Conservation (phyloP, 2,888 invertebrate genomes). For the Phaedon cochleariae region DNA sequence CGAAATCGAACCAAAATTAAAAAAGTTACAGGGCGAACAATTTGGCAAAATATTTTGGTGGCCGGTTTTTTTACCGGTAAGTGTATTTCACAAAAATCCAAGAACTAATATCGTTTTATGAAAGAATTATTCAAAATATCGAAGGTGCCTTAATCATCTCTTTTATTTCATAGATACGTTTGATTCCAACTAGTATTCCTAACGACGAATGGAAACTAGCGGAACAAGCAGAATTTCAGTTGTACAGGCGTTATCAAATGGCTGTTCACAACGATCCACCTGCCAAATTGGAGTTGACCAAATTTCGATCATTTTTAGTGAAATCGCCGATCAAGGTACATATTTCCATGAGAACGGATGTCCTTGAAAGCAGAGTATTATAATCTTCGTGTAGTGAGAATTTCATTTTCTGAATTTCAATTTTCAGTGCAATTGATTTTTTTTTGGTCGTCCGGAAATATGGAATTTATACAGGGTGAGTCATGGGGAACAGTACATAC, state of each 20-base stretch:
- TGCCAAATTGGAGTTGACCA: conserved; percentile 74
- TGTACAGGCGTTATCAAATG: conserved; percentile 86
- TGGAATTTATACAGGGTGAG: too few relatives aligned
- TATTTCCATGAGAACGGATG: not conserved
- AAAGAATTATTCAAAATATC: too few relatives aligned
- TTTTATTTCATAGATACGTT: conserved; percentile 69
- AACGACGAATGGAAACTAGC: conserved; percentile 66
- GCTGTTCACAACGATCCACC: conserved; percentile 83
- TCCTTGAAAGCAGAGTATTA: conserved; percentile 34
- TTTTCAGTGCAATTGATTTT: too few relatives aligned
- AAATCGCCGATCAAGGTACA: conserved; percentile 77
- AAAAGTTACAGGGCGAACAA: too few relatives aligned
- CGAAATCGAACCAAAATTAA: too few relatives aligned
- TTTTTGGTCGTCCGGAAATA: too few relatives aligned
- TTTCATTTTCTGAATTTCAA: not conserved
- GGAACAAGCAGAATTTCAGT: conserved; percentile 67
- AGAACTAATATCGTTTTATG: too few relatives aligned
- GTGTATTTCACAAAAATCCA: too few relatives aligned
- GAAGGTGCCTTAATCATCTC: too few relatives aligned
- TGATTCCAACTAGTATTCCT: conserved; percentile 70
- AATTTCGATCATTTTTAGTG: conserved; percentile 86
- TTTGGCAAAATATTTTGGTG: too few relatives aligned
- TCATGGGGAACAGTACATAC: too few relatives aligned
- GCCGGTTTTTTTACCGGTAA: too few relatives aligned
- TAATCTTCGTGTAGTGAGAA: not conserved